Percentiles rank a stretch among this genome's conserved stretches.
phyloP scores from a whole-genome alignment of 2,113 vertebrate species.

The Microcebus jonahi region DNA sequence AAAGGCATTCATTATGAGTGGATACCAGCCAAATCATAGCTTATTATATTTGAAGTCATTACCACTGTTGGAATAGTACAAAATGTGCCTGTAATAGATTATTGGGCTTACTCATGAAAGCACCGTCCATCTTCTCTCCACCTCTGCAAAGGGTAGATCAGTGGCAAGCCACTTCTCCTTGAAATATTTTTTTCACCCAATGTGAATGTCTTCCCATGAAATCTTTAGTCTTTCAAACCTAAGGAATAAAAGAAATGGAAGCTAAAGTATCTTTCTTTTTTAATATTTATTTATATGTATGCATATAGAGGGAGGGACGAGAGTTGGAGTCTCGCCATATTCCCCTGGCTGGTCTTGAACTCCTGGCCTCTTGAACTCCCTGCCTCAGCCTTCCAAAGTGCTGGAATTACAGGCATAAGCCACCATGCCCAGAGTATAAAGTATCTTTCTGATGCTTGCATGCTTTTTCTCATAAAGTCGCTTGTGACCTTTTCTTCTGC shows the following conservation, averaged over 20 bases:
- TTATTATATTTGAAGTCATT: not conserved
- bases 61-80: not conserved
- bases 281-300: too few species aligned
- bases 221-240: constrained; percentile 4
- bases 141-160: not conserved
- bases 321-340: too few species aligned
- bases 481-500: not conserved
- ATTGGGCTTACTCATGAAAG: not conserved
- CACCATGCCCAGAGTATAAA: too few species aligned
- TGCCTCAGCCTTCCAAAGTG: too few species aligned
- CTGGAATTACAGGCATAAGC: too few species aligned
- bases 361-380: too few species aligned
- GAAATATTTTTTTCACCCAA: not conserved
- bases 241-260: not conserved
- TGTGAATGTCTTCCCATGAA: not conserved
- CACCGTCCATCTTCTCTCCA: not conserved
- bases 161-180: not conserved
- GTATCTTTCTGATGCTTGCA: too few species aligned
- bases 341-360: too few species aligned
- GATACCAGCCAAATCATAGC: not conserved
- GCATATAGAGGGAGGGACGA: too few species aligned
- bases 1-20: not conserved
- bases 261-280: not conserved
- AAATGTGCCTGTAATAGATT: not conserved
- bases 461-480: not conserved